Evolutionary conservation across 2,888 invertebrate genomes (phyloP).

Genomic region (Cyaniris semiargus): DNA sequence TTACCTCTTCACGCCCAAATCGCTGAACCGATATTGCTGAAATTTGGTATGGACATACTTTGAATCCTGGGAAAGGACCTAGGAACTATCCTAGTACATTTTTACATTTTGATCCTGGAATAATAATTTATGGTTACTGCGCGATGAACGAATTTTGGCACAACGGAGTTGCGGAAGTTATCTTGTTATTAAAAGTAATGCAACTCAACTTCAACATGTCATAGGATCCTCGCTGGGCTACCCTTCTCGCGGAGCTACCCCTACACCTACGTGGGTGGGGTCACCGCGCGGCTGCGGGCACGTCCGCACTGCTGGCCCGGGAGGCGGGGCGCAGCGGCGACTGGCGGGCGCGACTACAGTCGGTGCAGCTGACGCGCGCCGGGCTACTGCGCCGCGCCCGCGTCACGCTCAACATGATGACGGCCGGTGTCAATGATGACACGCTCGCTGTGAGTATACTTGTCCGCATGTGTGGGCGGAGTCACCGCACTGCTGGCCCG

Average conservation of each 20-base stretch:
- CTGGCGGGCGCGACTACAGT: constrained; percentile 51
- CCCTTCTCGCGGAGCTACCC: constrained; percentile 45
- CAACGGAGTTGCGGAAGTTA: too few relatives aligned
- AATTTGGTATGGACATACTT: too few relatives aligned
- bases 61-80: too few relatives aligned
- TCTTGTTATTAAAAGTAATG: background rate
- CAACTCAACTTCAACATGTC: background rate
- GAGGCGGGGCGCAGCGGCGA: constrained; percentile 48
- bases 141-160: too few relatives aligned
- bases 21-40: too few relatives aligned
- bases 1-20: too few relatives aligned
- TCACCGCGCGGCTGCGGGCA: constrained; percentile 39
- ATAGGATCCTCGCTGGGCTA: constrained; percentile 38
- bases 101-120: too few relatives aligned
- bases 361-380: constrained; percentile 56
- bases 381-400: constrained; percentile 58
- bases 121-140: too few relatives aligned
- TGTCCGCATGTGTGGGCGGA: constrained; percentile 44
- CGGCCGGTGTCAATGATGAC: constrained; percentile 38
- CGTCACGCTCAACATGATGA: constrained; percentile 49
- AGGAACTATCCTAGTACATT: too few relatives aligned
- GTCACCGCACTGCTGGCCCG: constrained; percentile 51
- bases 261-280: constrained; percentile 44
- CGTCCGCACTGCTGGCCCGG: constrained; percentile 55
- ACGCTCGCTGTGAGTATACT: constrained; percentile 37